Percentiles rank a stretch among this genome's conserved stretches.
Conservation (phyloP, 2,888 invertebrate genomes). For the Megaustenia siamemsis region DNA sequence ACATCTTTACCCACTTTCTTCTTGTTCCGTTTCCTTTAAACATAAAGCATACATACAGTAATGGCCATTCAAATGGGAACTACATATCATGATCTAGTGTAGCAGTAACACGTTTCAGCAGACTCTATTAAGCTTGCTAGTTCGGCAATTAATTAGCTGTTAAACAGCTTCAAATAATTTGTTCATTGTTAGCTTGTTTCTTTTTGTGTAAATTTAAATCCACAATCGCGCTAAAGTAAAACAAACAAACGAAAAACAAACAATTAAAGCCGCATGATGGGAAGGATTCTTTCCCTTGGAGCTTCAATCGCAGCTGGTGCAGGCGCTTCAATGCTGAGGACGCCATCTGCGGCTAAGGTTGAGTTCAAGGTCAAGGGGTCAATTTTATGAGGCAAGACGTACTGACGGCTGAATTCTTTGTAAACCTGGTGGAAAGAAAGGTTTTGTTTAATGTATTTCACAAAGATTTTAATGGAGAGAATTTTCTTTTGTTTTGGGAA, state of each 20-base stretch:
- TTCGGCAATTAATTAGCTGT: background rate
- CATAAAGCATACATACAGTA: no score
- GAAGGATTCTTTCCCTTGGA: constrained; percentile 87
- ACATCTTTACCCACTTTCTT: no score
- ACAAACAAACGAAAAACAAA: background rate
- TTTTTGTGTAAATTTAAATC: no score
- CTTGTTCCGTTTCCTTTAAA: no score
- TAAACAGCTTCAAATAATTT: background rate
- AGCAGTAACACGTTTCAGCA: background rate
- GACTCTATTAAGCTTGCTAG: background rate
- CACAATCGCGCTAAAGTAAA: background rate
- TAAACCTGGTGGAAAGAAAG: constrained; percentile 85
- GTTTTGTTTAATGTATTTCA: no score
- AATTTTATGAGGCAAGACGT: constrained; percentile 96
- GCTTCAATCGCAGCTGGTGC: constrained; percentile 89
- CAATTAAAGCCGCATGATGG: constrained; percentile 82
- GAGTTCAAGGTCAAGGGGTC: constrained; percentile 98
- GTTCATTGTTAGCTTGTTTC: background rate
- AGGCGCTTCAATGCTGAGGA: constrained; percentile 97
- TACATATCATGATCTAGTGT: background rate
- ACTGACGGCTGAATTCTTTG: constrained; percentile 98
- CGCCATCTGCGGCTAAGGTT: constrained; percentile 96
- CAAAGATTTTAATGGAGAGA: no score
- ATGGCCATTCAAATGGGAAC: background rate
- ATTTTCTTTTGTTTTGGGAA: no score